These are phyloP conservation scores for Sprattus sprattus DNA, from an alignment of 2,113 vertebrate genomes.

Conservation along the genomic window DNA sequence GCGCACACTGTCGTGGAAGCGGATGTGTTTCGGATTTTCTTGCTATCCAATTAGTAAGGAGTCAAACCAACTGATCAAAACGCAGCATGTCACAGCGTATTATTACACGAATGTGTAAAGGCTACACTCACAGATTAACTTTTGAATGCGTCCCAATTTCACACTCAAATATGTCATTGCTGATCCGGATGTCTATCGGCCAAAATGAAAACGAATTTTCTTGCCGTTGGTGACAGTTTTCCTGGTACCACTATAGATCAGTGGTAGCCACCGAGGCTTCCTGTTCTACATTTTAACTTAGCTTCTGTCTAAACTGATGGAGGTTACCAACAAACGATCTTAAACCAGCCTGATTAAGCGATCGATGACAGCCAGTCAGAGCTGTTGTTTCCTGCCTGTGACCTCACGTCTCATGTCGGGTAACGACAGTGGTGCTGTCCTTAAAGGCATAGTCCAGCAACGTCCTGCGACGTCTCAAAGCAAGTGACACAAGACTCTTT, in stretches of 20 bases:
- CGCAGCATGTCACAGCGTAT: neutral
- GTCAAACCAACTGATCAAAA: neutral
- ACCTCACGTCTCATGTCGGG: constrained; percentile 1
- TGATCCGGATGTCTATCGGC: neutral
- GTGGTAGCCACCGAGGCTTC: neutral
- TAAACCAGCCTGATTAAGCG: neutral
- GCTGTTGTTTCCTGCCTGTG: neutral
- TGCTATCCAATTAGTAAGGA: neutral
- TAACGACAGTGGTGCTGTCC: neutral
- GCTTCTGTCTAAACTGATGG: neutral
- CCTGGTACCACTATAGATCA: neutral
- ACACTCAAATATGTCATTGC: neutral
- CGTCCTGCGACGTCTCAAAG: neutral
- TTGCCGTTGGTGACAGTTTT: neutral
- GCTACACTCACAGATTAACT: neutral
- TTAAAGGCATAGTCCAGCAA: constrained; percentile 11
- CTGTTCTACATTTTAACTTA: neutral
- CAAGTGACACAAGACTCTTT: neutral
- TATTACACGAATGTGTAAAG: neutral
- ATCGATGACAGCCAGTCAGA: neutral
- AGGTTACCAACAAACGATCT: neutral
- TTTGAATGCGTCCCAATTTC: neutral
- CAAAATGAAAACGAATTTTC: neutral
- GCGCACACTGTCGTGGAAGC: neutral
- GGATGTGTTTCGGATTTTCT: neutral